Evolutionary conservation across 37 sponge, comb jelly and placozoan species (phyloP), one percentile per base, ranked within the genome.

Genomic region (Geodia barretti): DNA sequence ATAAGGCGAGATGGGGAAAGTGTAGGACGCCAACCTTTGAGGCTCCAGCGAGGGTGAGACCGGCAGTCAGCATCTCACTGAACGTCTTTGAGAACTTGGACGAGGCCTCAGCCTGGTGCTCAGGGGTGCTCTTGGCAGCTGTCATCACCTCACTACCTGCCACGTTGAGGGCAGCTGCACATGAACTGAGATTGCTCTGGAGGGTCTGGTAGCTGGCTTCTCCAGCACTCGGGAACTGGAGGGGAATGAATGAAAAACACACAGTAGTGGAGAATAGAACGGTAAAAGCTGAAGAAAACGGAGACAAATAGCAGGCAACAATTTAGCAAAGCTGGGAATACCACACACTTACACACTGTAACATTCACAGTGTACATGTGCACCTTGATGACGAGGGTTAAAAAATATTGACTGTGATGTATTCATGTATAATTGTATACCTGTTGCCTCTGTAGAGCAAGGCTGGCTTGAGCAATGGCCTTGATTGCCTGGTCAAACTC

Each of bases 401-500:
- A n/a, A n/a, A n/a, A n/a, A n/a, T n/a, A n/a, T n/a, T n/a, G n/a
- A n/a, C n/a, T n/a, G n/a, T n/a, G n/a, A n/a, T n/a, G n/a, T n/a
- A n/a, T n/a, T n/a, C n/a, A n/a, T n/a, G n/a, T n/a, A n/a, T n/a
- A n/a, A n/a, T 17, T 14, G 1, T 41, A 58, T 30, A 89, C 84
- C 85, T 84, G 65, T 38, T 78, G 60, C 35, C 67, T 77, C 69
- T 87, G 88, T 71, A 94, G 79, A 9, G 79, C 83, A 30, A 83
- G 81, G 41, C 94, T 93, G 47, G 96, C 93, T 41, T 86, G 77
- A 54, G 98, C 98, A n/a, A 98, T 93, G 3, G 84, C 90, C 84
- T 93, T 95, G 72, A 98, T 96, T 70, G 99, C 99, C n/a, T 91
- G 91, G 70, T 98, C 95, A 58, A 96, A 95, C 77, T 98, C 97